These are phyloP conservation scores for Cyprinodon brontotheroides DNA, from an alignment of 2,113 vertebrate genomes.

Conservation along the genomic window DNA sequence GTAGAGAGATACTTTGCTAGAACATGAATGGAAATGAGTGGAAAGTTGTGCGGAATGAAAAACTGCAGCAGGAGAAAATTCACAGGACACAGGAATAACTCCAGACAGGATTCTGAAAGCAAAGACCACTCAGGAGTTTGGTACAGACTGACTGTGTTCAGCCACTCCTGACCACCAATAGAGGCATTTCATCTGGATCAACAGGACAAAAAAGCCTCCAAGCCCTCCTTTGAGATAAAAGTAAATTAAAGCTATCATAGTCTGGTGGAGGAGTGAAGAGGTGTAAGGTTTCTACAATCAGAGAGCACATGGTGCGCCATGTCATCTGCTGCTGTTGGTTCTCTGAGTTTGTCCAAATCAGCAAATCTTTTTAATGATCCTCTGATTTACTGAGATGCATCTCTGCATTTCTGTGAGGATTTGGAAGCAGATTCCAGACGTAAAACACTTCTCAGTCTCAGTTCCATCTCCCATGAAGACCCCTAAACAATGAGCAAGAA, in stretches of 20 bases:
- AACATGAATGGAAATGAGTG: neutral
- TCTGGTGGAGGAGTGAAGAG: too few species aligned
- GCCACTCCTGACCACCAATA: too few species aligned
- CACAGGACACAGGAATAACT: neutral
- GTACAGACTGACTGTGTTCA: neutral
- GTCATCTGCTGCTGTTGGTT: neutral
- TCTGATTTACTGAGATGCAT: neutral
- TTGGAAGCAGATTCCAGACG: too few species aligned
- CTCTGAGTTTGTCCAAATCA: neutral
- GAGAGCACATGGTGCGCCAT: too few species aligned
- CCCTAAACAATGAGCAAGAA: neutral
- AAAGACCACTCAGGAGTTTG: neutral
- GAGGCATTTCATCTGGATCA: too few species aligned
- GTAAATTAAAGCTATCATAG: too few species aligned
- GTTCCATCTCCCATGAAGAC: neutral
- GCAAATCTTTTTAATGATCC: neutral
- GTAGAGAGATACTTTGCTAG: too few species aligned
- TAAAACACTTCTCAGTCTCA: neutral
- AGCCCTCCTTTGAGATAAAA: too few species aligned
- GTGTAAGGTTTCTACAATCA: too few species aligned
- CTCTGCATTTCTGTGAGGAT: neutral
- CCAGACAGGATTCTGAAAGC: neutral
- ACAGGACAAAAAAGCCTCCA: too few species aligned
- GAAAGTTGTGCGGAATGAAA: neutral
- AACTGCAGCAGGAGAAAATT: neutral